A percentile compares a stretch with the other conserved stretches of the same genome.
phyloP scores from a whole-genome alignment of 2,888 invertebrate species.

The Ichneumoninae sp. region DNA sequence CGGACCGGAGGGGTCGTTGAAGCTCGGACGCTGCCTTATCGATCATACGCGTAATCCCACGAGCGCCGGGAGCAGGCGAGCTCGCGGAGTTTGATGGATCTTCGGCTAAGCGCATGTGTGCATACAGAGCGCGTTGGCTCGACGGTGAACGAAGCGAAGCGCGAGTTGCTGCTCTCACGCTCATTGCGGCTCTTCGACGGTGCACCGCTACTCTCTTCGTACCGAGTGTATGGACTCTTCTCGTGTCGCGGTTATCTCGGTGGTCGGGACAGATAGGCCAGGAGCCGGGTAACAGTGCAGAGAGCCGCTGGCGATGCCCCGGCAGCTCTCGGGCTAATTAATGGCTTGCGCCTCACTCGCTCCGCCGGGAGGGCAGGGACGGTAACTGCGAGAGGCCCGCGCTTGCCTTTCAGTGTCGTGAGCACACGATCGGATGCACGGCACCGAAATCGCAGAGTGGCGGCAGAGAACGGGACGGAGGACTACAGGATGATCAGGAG shows the following conservation, averaged over 20 bases:
- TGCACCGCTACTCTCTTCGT: slow-evolving; percentile 12
- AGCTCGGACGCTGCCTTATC: neutral
- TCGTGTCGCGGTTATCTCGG: slow-evolving; percentile 3
- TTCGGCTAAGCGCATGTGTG: slow-evolving; percentile 11
- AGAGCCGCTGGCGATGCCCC: slow-evolving; percentile 16
- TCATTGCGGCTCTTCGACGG: slow-evolving; percentile 4
- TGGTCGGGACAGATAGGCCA: neutral
- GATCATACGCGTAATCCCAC: neutral
- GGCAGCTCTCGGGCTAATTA: slow-evolving; percentile 56
- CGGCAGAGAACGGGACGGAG: neutral
- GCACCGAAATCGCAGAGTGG: neutral
- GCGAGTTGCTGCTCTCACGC: slow-evolving; percentile 18
- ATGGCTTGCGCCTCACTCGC: slow-evolving; percentile 33
- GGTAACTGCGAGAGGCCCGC: slow-evolving; percentile 25
- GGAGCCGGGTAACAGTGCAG: slow-evolving; percentile 3
- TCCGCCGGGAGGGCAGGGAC: slow-evolving; percentile 1
- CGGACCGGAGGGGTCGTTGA: neutral
- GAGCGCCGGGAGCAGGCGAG: neutral
- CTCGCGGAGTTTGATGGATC: slow-evolving; percentile 48
- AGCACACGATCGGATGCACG: slow-evolving; percentile 18
- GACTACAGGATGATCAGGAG: slow-evolving; percentile 26
- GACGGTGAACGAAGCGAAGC: slow-evolving; percentile 14
- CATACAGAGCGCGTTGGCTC: slow-evolving; percentile 8
- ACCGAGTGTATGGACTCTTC: slow-evolving; percentile 17
- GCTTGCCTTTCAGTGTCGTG: slow-evolving; percentile 40